Base-by-base conservation (phyloP, 2,797 vertebrate species). In the Chrysocyon brachyurus region DNA sequence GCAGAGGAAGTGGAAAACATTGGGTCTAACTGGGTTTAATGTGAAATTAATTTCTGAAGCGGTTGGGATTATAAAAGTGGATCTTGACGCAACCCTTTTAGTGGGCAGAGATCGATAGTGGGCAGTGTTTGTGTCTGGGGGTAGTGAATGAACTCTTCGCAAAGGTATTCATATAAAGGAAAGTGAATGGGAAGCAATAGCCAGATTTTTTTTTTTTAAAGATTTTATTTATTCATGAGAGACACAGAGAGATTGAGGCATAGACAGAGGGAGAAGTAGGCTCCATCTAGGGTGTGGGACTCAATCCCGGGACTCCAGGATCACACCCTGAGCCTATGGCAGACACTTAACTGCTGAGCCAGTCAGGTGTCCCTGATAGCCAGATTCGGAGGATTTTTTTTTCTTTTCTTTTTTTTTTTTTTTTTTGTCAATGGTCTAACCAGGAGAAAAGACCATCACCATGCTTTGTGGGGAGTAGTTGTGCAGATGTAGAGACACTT, bases 11-110 rank as follows among this genome's bases (percentile, higher is more conserved):
- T 56, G 4, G 28, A 24, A 28, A 49, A 56, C 57, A 61, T 96
- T 24, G n/a, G 54, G 22, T 95, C 94, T 82, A 56, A 66, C 17
- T 68, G 33, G 64, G 14, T 92, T 92, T 94, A 40, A 52, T 63
- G n/a, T 95, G 81, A 91, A 93, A 36, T 90, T 49, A 63, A 12
- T 57, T 57, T 66, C 63, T 10, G 46, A 92, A 86, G 33, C 28
- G 12, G 1, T 1, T 59, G n/a, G 57, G 31, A 64, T 73, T 66
- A 61, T 86, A 92, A 97, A 96, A 61, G 16, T 10, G 6, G 26
- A 19, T 61, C 66, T 73, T 2, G 2, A 56, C 33, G 57, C 5
- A 40, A 0, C n/a, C 28, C 10, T 40, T 3, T 61, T 56, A 63
- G 28, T 72, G 59, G 26, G 21, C 73, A 56, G 52, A 57, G 77